Base-by-base conservation (phyloP, 1,140 invertebrate species). In the Halictus rubicundus region DNA sequence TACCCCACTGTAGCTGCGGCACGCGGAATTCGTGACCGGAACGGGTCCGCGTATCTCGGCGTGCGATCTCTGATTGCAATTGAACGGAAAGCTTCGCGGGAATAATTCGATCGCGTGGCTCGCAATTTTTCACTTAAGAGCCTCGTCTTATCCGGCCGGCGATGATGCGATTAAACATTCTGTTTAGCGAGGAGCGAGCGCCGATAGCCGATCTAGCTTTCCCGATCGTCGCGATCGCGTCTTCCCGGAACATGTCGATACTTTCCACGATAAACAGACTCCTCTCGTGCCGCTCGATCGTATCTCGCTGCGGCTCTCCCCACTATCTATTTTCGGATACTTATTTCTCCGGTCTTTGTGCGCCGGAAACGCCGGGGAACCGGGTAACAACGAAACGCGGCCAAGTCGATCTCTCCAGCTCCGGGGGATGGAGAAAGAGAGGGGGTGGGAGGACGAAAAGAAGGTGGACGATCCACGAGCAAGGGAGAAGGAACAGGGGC, bases 221-320 rank as follows among this genome's bases (percentile, higher is more conserved):
- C 42, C 64, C 76, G 32, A 60, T 79, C 49, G 61, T 46, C 23
- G 25, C 46, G 54, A 77, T 16, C 61, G 49, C 32, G 63, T 39
- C 25, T 12, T 21, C 25, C 12, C 42, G 42, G 59, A 71, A 54
- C 75, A 78, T 46, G 69, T 57, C 69, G 76, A 78, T 78, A 72
- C 63, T 74, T 49, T 68, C 42, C 63, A n/a, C 78, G 78, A 80
- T 80, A 80, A 74, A 80, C 78, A 74, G 70, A 60, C n/a, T 61
- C 39, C 52, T 57, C 78, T 42, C 37, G 39, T 74, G 19, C 39
- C 16, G 46, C 19, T 60, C 60, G 77, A 79, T 79, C 70, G 70
- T 74, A 79, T 74, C 77, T 27, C 61, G 52, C 69, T 16, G 10
- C 14, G 21, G 23, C 57, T 65, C 59, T 46, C 57, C 37, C 70